phyloP scores from a whole-genome alignment of 2,113 vertebrate genomes.

The Toxotes jaculatrix region DNA sequence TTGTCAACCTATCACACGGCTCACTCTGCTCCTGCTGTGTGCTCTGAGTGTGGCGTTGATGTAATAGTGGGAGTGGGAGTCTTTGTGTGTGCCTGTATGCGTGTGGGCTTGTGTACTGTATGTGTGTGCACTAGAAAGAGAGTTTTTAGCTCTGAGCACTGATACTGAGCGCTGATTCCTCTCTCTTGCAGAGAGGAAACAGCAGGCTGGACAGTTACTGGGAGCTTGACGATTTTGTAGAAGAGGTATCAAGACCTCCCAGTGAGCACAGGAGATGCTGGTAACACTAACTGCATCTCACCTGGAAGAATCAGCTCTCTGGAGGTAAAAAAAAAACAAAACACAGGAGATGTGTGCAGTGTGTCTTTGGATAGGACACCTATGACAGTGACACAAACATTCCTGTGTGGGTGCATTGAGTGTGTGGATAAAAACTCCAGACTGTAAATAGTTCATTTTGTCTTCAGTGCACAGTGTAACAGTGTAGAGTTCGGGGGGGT shows the following conservation, averaged over 20 bases:
- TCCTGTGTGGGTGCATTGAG: slow-evolving; percentile 45
- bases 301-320: slow-evolving; percentile 30
- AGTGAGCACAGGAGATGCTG: slow-evolving; percentile 23
- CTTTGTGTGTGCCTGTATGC: slow-evolving; percentile 35
- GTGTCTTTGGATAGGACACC: slow-evolving; percentile 68
- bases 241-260: slow-evolving; percentile 22
- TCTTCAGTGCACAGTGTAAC: slow-evolving; percentile 86
- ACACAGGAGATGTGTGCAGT: slow-evolving; percentile 18
- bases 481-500: slow-evolving; percentile 78
- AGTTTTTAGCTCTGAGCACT: slow-evolving; percentile 64
- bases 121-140: slow-evolving; percentile 63
- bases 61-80: slow-evolving; percentile 16
- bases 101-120: slow-evolving; percentile 36
- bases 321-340: slow-evolving; percentile 13
- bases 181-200: slow-evolving; percentile 35
- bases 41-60: slow-evolving; percentile 44
- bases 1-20: slow-evolving; percentile 58
- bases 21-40: slow-evolving; percentile 70
- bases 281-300: slow-evolving; percentile 20
- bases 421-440: slow-evolving; percentile 60
- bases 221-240: slow-evolving; percentile 34
- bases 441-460: slow-evolving; percentile 86
- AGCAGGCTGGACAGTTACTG: slow-evolving; percentile 37
- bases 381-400: slow-evolving; percentile 66
- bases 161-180: slow-evolving; percentile 54